Base-by-base conservation (phyloP, 2,888 invertebrate genomes). In the Nowickia ferox region DNA sequence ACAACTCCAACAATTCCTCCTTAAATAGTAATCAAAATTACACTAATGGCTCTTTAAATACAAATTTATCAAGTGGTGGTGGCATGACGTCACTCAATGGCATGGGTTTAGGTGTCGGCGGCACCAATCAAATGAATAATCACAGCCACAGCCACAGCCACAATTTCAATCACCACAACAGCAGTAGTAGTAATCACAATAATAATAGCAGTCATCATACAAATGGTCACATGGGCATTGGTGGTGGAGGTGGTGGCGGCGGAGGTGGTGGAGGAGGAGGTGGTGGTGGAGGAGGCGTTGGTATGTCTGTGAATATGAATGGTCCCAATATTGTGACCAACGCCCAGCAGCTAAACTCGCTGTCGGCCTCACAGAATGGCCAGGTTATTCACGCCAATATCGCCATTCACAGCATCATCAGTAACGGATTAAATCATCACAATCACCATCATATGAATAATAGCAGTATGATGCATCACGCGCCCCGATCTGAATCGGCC, bases 401-500 rank as follows among this genome's bases (percentile, higher is more conserved):
- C 71, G 88, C 48, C 87, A 88, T 65, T 86, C 86, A 85, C 61
- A 84, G 84, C 53, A 77, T 86, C 40, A 84, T 84, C 51, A 85
- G 84, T 81, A 85, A 75, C 42, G 87, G 86, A 8, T 81, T 79
- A 76, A 84, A 82, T 59, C 78, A 88, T 69, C 87, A 88, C 84
- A 86, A 87, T 77, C 80, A 88, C 30, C 87, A 88, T 87, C 86
- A 88, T 82, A 84, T 82, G 63, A 88, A 84, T 63, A 87, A 74
- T 15, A 89, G 89, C 86, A 88, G 13, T 59, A 79, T 80, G 76
- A 89, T 91, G 90, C 92, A 90, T 86, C 92, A 92, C 84, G 91
- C 92, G 79, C 93, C 93, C 86, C 90, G 93, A 79, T 93, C 92
- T 88, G 92, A 93, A 88, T 93, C 93, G 69, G 93, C 91, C 19